These are phyloP conservation scores for Drosophila tropicalis DNA, from an alignment of 1,140 invertebrate genomes.

Conservation along the genomic window DNA sequence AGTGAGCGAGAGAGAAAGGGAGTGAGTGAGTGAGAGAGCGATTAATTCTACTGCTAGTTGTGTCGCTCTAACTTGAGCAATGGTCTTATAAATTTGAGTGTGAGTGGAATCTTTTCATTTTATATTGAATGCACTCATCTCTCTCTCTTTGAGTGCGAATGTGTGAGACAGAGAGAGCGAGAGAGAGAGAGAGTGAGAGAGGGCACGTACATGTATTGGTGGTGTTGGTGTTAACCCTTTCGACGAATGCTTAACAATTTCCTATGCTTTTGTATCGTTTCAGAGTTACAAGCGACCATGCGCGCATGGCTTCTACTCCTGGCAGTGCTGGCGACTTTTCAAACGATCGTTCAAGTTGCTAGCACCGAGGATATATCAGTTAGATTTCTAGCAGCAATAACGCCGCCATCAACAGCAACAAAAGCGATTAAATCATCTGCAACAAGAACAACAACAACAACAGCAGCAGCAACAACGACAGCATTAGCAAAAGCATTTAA, in stretches of 20 bases:
- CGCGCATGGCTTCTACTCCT: conserved; percentile 84
- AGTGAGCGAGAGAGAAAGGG: background rate
- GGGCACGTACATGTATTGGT: background rate
- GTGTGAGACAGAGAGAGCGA: background rate
- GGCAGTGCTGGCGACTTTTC: conserved; percentile 83
- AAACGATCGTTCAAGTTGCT: conserved; percentile 82
- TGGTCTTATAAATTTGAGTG: conserved; percentile 29
- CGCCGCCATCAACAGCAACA: conserved; percentile 46
- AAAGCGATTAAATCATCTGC: background rate
- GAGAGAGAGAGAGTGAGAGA: too few relatives aligned
- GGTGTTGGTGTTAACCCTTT: conserved; percentile 59
- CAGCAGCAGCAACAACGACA: conserved; percentile 32
- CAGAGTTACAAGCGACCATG: conserved; percentile 85
- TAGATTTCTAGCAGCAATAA: conserved; percentile 81
- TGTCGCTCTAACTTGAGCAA: conserved; percentile 2
- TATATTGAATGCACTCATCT: conserved; percentile 13
- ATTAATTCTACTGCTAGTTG: conserved; percentile 14
- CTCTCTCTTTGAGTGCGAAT: background rate
- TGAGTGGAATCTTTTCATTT: conserved; percentile 42
- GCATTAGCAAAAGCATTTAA: conserved; percentile 74
- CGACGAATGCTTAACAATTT: conserved; percentile 72
- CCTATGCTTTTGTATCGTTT: conserved; percentile 81
- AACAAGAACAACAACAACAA: conserved; percentile 1
- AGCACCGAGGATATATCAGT: conserved; percentile 83
- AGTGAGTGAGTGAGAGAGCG: conserved; percentile 15